A percentile compares a stretch with the other conserved stretches of the same genome.
Conservation (phyloP, 1,140 invertebrate genomes). For the Agraylea sexmaculata region DNA sequence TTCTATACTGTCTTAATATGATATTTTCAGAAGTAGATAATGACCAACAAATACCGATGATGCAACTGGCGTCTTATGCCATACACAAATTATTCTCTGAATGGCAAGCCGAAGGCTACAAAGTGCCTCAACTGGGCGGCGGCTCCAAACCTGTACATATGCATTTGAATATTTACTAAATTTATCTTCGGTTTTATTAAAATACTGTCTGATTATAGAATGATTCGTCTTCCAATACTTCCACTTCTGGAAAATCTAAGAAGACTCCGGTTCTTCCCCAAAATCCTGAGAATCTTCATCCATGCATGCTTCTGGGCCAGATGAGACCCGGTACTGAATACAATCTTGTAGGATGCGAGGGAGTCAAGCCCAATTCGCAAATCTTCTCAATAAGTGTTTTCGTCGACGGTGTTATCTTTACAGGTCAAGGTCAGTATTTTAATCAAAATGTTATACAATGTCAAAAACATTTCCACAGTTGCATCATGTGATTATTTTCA, state of each 20-base stretch:
- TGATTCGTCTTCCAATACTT: not conserved
- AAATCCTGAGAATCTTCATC: constrained; percentile 51
- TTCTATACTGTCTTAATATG: not conserved
- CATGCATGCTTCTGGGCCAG: constrained; percentile 58
- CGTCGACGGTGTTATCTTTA: constrained; percentile 40
- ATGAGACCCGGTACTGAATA: constrained; percentile 56
- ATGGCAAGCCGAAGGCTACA: constrained; percentile 59
- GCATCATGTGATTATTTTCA: constrained; percentile 18
- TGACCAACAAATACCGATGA: constrained; percentile 55
- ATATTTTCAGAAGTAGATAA: constrained; percentile 25
- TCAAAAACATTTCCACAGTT: not conserved
- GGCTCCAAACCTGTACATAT: not conserved
- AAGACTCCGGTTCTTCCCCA: constrained; percentile 39
- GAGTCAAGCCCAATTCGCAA: constrained; percentile 47
- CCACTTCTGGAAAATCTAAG: constrained; percentile 28
- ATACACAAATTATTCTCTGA: constrained; percentile 62
- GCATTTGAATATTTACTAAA: constrained; percentile 24
- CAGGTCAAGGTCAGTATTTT: constrained; percentile 30
- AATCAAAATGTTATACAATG: not conserved
- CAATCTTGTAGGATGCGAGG: constrained; percentile 42
- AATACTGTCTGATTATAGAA: constrained; percentile 1
- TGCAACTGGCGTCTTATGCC: constrained; percentile 61
- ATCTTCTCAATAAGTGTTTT: constrained; percentile 38
- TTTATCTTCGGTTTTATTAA: constrained; percentile 7
- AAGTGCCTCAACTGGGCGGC: constrained; percentile 44